Evolutionary conservation across 2,113 vertebrate genomes (phyloP), one percentile per base, ranked within the genome.

Genomic region (Ophthalmolycus amberensis): DNA sequence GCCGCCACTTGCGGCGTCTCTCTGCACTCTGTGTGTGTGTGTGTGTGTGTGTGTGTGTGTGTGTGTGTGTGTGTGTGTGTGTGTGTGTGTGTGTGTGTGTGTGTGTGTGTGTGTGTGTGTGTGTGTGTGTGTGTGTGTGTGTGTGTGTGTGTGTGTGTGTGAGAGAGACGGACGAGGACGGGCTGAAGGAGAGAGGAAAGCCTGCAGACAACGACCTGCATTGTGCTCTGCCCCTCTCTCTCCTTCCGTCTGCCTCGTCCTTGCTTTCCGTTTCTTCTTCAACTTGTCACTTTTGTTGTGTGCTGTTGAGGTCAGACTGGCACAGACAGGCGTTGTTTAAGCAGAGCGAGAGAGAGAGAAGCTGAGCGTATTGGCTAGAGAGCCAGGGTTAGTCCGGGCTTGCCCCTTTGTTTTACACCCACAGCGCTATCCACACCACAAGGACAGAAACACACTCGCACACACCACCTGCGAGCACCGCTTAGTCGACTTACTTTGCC

Each of bases 301-400:
- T 38, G 59, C 40, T n/a, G 83, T 70, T 88, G 91, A 89, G 81
- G 86, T 85, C 83, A 93, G 65, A 71, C 81, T 85, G 86, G 85
- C 81, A 87, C 80, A 83, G 86, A 50, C 84, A 80, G 77, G 77
- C 77, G 10, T 83, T 60, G 74, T 56, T 72, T 66, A 27, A 83
- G 77, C 59, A 16, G 60, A 54, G 74, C 9, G 40, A n/a, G 68
- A 46, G n/a, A 62, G 84, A 38, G 71, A 32, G 38, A 74, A 73
- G 50, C 42, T 71, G 72, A 82, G 82, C 29, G n/a, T 82, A 73
- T 87, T 85, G 67, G 71, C 58, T 66, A 1, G 50, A 74, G 66
- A 62, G 42, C 63, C 73, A 54, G 82, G 34, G 80, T 85, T 75
- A 84, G 78, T 80, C 65, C 0, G 81, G 75, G 71, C 72, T 79